Conservation (phyloP, 1,140 invertebrate species). For the Bombus consobrinus region DNA sequence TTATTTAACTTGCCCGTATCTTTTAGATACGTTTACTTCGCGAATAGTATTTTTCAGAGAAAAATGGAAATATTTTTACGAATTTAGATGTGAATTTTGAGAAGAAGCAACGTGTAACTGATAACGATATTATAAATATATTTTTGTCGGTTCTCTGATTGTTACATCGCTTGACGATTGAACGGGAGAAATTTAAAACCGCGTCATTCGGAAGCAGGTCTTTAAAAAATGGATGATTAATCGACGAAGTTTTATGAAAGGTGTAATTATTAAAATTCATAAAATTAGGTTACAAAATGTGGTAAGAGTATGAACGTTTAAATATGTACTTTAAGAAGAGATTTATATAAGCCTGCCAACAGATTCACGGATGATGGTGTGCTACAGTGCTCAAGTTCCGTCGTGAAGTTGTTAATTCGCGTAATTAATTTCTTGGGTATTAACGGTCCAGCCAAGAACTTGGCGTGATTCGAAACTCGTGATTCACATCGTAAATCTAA, state of each 20-base stretch:
- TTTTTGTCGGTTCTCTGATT: too few species aligned
- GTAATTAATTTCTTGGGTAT: slow-evolving; percentile 50
- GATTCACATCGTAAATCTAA: slow-evolving; percentile 49
- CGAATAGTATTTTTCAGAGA: neutral
- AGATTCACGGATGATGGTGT: neutral
- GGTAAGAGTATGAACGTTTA: neutral
- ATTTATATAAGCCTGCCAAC: neutral
- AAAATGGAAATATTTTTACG: neutral
- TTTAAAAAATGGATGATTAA: too few species aligned
- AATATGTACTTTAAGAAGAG: neutral
- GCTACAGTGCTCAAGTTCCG: slow-evolving; percentile 29
- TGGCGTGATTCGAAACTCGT: slow-evolving; percentile 52
- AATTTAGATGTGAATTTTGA: neutral
- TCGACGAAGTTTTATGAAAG: too few species aligned
- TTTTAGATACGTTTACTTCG: neutral
- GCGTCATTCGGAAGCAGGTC: too few species aligned
- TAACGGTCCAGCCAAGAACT: slow-evolving; percentile 31
- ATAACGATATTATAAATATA: too few species aligned
- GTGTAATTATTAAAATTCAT: too few species aligned
- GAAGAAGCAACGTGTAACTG: too few species aligned
- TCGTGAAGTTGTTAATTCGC: slow-evolving; percentile 51
- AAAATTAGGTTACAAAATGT: too few species aligned
- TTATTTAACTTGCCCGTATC: neutral
- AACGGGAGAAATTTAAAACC: neutral
- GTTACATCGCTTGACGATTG: neutral